Conservation (phyloP, 2,113 vertebrate species). For the Xyliphius kryptos region DNA sequence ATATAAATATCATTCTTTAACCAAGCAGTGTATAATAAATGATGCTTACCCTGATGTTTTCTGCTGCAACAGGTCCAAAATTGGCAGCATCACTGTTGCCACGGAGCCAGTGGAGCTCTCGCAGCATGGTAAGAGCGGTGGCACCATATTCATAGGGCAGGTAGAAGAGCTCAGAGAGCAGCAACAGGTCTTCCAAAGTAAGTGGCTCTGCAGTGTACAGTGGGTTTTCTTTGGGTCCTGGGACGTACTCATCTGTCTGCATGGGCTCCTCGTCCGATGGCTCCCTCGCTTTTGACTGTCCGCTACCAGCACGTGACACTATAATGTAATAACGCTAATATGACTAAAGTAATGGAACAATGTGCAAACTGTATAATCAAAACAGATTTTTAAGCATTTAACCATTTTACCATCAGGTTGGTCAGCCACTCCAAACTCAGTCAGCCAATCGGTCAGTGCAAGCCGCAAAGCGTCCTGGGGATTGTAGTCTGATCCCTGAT, state of each 20-base stretch:
- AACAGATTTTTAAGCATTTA: too few species aligned
- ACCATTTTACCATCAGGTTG: conserved; percentile 76
- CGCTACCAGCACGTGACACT: conserved; percentile 29
- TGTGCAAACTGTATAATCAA: too few species aligned
- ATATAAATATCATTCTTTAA: too few species aligned
- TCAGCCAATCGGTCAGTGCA: conserved; percentile 87
- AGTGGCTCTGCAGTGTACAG: conserved; percentile 86
- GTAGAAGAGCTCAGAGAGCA: conserved; percentile 92
- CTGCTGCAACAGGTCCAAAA: conserved; percentile 71
- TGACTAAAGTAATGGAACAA: too few species aligned
- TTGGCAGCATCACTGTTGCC: conserved; percentile 73
- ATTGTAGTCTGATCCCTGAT: conserved; percentile 82
- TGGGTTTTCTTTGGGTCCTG: conserved; percentile 81
- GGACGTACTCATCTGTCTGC: conserved; percentile 85
- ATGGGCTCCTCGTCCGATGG: conserved; percentile 74
- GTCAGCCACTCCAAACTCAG: conserved; percentile 80
- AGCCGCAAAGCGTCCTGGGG: conserved; percentile 84
- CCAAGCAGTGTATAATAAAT: background rate
- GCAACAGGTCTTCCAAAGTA: conserved; percentile 81
- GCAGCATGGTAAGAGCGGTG: conserved; percentile 83
- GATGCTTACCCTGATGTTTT: conserved; percentile 67
- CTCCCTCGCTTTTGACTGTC: conserved; percentile 46
- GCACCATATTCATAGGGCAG: conserved; percentile 90
- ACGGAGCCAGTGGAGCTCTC: conserved; percentile 91
- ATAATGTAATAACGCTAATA: background rate